phyloP scores from a whole-genome alignment of 2,797 vertebrate species.

The Gymnodraco acuticeps region DNA sequence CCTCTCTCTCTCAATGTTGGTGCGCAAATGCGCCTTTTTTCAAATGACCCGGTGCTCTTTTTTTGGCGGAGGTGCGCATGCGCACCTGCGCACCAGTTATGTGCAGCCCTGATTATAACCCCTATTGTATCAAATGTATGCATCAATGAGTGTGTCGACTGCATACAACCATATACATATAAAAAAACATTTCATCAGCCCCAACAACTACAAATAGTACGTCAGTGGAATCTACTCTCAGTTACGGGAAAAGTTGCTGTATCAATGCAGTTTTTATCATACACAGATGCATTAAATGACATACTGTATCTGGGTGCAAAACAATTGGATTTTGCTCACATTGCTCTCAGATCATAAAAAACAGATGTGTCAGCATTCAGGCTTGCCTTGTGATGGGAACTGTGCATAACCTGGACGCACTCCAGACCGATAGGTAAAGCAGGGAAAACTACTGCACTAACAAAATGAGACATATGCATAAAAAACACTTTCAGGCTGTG shows the following conservation, averaged over 20 bases:
- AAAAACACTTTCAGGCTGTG: background rate
- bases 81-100: too few species aligned
- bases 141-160: conserved; percentile 2
- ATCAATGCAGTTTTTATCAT: conserved; percentile 52
- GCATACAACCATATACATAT: background rate
- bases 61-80: too few species aligned
- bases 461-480: conserved; percentile 19
- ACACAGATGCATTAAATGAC: conserved; percentile 54
- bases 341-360: conserved; percentile 66
- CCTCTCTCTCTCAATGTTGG: too few species aligned
- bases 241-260: conserved; percentile 30
- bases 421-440: conserved; percentile 27
- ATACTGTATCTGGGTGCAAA: conserved; percentile 58
- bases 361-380: conserved; percentile 62
- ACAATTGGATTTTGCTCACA: conserved; percentile 70
- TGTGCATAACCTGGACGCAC: conserved; percentile 41
- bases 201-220: conserved; percentile 16
- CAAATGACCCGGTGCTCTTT: too few species aligned
- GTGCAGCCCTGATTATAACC: too few species aligned
- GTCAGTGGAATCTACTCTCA: conserved; percentile 8
- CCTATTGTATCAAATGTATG: conserved; percentile 7
- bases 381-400: conserved; percentile 57
- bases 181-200: conserved; percentile 9
- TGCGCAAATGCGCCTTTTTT: too few species aligned
- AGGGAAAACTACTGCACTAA: conserved; percentile 1